Evolutionary conservation across 2,888 invertebrate genomes (phyloP), one percentile per base, ranked within the genome.

Genomic region (Phlogophora meticulosa): DNA sequence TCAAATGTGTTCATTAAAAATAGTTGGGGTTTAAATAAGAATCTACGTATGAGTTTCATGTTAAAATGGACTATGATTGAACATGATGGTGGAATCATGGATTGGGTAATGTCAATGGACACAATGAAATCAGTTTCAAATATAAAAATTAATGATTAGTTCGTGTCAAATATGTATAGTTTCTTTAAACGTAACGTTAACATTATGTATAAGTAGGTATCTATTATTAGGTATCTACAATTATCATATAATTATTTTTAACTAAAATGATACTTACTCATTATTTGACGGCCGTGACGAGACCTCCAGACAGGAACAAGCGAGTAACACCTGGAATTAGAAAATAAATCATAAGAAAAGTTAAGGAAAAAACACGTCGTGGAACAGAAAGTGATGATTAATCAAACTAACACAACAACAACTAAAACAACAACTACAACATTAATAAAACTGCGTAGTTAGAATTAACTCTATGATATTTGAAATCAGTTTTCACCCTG

Each of bases 241-340:
- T 13, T 45, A 40, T 32, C 28, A 24, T 22, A 22, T 13, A 4
- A 13, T n/a, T 24, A 7, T n/a, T 61, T 15, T 49, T 38, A 7
- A 10, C 57, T 32, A 22, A 9, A 15, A 34, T 51, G 3, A 49
- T 63, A 87, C 93, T 92, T 87, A 93, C 93, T 93, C 93, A 80
- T 89, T 89, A 65, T 87, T 89, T 68, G 91, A 87, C 15, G 94
- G 93, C 46, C 85, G 85, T 17, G 92, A 85, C 10, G 90, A 84
- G 4, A 88, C 91, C 60, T 90, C 89, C 15, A 88, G 65, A 7
- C 88, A 70, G 36, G 82, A 83, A 67, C 85, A 87, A 4, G 87
- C 81, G 9, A 88, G 48, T 83, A 93, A 81, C 77, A 93, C 57
- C 94, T 94, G 92, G 56, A 94, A 93, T 63, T 3, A 45, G 49